These are phyloP conservation scores for Catharus ustulatus DNA, from an alignment of 2,797 vertebrate genomes.

Conservation along the genomic window DNA sequence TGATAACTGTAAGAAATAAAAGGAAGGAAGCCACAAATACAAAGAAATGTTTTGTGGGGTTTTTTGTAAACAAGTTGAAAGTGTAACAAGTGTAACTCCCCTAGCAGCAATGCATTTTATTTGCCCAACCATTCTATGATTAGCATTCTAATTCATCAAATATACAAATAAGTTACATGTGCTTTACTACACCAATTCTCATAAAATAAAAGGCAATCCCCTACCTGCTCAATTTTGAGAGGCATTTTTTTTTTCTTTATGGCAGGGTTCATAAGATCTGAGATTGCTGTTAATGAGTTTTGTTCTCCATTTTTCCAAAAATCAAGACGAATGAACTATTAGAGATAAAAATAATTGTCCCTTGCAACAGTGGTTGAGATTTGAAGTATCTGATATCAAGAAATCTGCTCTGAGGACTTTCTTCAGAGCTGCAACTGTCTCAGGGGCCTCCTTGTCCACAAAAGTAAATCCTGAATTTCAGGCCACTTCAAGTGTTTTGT, in stretches of 20 bases:
- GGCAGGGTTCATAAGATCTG: background rate
- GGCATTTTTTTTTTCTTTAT: background rate
- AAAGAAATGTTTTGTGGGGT: background rate
- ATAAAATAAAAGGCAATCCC: background rate
- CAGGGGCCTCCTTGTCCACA: background rate
- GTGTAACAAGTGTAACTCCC: background rate
- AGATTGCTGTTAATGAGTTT: background rate
- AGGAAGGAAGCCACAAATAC: background rate
- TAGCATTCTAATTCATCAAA: background rate
- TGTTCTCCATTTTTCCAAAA: background rate
- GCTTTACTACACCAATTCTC: background rate
- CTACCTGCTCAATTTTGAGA: background rate
- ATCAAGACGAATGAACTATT: background rate
- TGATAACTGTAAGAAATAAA: background rate
- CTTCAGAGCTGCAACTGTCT: background rate
- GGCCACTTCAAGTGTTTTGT: fast-evolving
- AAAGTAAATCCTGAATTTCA: background rate
- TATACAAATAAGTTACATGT: background rate
- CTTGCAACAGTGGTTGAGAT: background rate
- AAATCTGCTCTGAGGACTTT: background rate
- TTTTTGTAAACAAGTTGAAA: background rate
- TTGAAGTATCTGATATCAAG: background rate
- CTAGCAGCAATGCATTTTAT: background rate
- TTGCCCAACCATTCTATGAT: background rate
- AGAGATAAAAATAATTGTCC: background rate